A percentile compares a stretch with the other conserved stretches of the same genome.
Evolutionary conservation across 2,113 vertebrate species (phyloP).

Genomic region (Sapajus apella): DNA sequence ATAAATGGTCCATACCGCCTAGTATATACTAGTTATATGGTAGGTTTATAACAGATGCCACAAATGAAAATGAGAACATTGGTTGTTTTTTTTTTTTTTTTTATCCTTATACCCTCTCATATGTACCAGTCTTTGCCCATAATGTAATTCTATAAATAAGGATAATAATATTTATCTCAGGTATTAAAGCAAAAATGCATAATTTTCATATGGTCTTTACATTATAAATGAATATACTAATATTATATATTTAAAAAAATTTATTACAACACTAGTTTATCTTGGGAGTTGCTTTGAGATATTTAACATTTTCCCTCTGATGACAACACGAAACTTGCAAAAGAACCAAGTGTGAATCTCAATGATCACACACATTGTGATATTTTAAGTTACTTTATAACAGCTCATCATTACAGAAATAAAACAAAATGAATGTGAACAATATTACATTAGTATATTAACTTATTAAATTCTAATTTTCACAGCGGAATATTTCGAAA

Average conservation of each 20-base stretch:
- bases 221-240: background rate
- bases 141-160: background rate
- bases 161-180: background rate
- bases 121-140: background rate
- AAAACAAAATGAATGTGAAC: background rate
- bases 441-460: background rate
- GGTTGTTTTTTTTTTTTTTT: background rate
- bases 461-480: background rate
- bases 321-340: background rate
- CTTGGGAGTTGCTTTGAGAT: background rate
- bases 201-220: background rate
- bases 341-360: background rate
- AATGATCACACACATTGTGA: background rate
- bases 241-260: background rate
- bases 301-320: background rate
- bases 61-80: background rate
- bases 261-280: background rate
- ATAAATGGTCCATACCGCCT: background rate
- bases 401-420: background rate
- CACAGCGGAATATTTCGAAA: background rate
- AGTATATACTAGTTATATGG: background rate
- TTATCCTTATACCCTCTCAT: background rate
- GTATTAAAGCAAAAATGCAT: background rate
- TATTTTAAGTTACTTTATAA: slow-evolving; percentile 34
- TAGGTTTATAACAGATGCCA: background rate